Evolutionary conservation across 2,113 vertebrate genomes (phyloP).

Genomic region (Notarius quadriscutis): DNA sequence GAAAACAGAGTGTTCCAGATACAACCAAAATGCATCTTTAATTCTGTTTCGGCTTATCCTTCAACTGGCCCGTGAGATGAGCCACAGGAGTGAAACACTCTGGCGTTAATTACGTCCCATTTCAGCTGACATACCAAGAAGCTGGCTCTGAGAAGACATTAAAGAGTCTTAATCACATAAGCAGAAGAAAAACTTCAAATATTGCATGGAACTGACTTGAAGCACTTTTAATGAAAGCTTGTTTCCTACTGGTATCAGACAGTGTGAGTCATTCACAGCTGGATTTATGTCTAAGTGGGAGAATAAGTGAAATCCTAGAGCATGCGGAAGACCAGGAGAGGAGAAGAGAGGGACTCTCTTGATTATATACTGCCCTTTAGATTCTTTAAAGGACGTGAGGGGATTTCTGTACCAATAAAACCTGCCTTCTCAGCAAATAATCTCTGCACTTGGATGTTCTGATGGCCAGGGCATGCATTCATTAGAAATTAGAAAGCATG

Average conservation of each 20-base stretch:
- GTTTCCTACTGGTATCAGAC: slow-evolving; percentile 61
- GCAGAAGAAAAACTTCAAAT: slow-evolving; percentile 42
- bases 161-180: slow-evolving; percentile 58
- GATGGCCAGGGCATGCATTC: slow-evolving; percentile 35
- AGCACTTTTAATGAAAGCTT: slow-evolving; percentile 51
- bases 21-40: slow-evolving; percentile 63
- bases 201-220: slow-evolving; percentile 57
- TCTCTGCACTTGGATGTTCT: slow-evolving; percentile 31
- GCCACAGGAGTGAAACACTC: slow-evolving; percentile 22
- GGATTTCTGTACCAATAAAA: slow-evolving; percentile 16
- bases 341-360: slow-evolving; percentile 1
- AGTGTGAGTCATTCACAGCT: slow-evolving; percentile 48
- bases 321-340: slow-evolving; percentile 17
- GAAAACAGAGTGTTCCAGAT: slow-evolving; percentile 57
- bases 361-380: slow-evolving; percentile 13
- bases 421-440: slow-evolving; percentile 31
- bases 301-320: slow-evolving; percentile 34
- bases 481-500: slow-evolving; percentile 31
- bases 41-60: slow-evolving; percentile 60
- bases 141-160: slow-evolving; percentile 55
- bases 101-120: slow-evolving; percentile 59
- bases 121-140: slow-evolving; percentile 50
- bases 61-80: slow-evolving; percentile 32
- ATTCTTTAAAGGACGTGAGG: slow-evolving; percentile 5
- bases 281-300: slow-evolving; percentile 35